phyloP scores from a whole-genome alignment of 1,140 invertebrate genomes.

The Apis florea region DNA sequence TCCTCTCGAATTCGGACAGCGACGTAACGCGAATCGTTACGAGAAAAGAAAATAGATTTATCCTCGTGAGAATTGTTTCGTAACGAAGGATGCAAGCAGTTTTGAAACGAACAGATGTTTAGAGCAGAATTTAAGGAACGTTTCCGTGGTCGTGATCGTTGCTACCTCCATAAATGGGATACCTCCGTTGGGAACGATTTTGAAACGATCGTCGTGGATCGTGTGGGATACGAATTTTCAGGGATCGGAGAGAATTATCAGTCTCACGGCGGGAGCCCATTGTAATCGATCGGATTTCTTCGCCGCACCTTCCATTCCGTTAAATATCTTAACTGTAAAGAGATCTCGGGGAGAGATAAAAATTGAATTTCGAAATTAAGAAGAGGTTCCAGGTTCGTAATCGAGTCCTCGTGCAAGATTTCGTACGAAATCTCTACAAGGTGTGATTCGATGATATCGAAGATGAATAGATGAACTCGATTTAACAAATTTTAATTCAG shows the following conservation, averaged over 20 bases:
- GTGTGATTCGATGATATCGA: not conserved
- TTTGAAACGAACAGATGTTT: conserved; percentile 1
- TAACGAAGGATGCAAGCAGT: not conserved
- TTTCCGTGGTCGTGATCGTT: not conserved
- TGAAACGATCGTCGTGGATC: no score
- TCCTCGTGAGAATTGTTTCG: not conserved
- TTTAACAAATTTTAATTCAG: no score
- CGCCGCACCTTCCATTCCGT: not conserved
- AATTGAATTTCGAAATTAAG: conserved; percentile 14
- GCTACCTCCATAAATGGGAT: not conserved
- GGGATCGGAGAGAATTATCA: not conserved
- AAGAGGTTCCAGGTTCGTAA: not conserved
- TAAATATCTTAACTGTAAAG: not conserved
- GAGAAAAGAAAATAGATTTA: not conserved
- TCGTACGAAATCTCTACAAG: not conserved
- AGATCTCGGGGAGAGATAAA: not conserved
- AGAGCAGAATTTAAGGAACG: not conserved
- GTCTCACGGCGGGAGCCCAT: not conserved
- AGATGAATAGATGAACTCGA: not conserved
- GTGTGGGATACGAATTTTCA: not conserved
- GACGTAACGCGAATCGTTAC: no score
- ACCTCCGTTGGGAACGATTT: no score
- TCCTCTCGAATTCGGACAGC: not conserved
- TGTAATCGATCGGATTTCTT: not conserved
- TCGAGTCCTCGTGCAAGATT: not conserved